These are phyloP conservation scores for Theristicus caerulescens DNA, from an alignment of 2,113 vertebrate genomes.

Conservation along the genomic window DNA sequence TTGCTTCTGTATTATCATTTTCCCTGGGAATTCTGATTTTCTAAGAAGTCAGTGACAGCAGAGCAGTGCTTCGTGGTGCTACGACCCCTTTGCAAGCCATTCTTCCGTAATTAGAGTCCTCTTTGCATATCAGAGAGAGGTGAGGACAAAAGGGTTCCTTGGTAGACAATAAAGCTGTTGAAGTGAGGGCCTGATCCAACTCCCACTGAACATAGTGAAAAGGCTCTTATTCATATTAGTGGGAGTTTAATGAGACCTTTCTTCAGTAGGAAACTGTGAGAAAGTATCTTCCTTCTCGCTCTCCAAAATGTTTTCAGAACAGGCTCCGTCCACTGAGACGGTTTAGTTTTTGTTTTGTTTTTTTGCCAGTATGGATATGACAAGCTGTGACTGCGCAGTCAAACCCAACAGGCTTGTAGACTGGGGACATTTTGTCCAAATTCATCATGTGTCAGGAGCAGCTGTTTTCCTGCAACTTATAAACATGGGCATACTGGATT, in stretches of 20 bases:
- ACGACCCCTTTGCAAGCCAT: background rate
- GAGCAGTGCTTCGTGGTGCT: background rate
- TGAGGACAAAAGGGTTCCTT: conserved; percentile 33
- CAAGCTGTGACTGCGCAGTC: background rate
- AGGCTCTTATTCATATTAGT: conserved; percentile 18
- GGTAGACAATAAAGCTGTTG: conserved; percentile 28
- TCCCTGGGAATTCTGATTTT: background rate
- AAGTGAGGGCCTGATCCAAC: conserved; percentile 21
- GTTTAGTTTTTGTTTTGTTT: background rate
- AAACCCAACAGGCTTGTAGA: background rate
- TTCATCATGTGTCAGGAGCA: conserved; percentile 57
- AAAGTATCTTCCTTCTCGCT: conserved; percentile 46
- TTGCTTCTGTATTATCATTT: background rate
- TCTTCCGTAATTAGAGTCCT: background rate
- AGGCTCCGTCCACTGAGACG: background rate
- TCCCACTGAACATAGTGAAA: conserved; percentile 27
- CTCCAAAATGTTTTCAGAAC: conserved; percentile 32
- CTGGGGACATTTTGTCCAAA: conserved; percentile 38
- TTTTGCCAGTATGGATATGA: background rate
- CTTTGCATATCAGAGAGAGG: conserved; percentile 24
- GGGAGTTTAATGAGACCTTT: conserved; percentile 36
- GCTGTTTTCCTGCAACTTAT: conserved; percentile 57
- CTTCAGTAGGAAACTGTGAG: conserved; percentile 53
- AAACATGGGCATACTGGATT: conserved; percentile 77
- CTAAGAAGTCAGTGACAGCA: background rate